Evolutionary conservation across 2,888 invertebrate species (phyloP), one percentile per base, ranked within the genome.

Genomic region (Microchrysa polita): DNA sequence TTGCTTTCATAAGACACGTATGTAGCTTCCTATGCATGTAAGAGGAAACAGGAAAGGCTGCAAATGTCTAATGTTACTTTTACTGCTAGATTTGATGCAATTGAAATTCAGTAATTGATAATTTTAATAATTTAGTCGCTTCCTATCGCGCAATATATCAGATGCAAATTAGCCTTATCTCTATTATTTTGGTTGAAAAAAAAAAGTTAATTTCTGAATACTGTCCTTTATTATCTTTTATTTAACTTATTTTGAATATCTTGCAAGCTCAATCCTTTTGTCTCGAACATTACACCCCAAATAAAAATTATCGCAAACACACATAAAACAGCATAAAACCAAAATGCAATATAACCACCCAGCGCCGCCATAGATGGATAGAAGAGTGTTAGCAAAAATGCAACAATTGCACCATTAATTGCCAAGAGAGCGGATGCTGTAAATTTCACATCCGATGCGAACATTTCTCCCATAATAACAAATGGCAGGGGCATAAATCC

Each of bases 201-300:
- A n/a, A n/a, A n/a, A n/a, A n/a, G n/a, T n/a, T n/a, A n/a, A n/a
- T n/a, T n/a, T n/a, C n/a, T n/a, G n/a, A n/a, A n/a, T n/a, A n/a
- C n/a, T n/a, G n/a, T n/a, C n/a, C n/a, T n/a, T n/a, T 42, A 48
- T 12, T 71, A 86, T 85, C 84, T 87, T 76, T 89, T 90, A 75
- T 87, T 87, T 42, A 92, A 85, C 80, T 90, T 89, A 74, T 90
- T 88, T 83, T 93, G 93, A 77, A 96, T 96, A 85, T 96, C 90
- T 80, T 92, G 90, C 79, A 95, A 88, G 79, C 92, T 92, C 85
- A 93, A 92, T 44, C 95, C 96, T 84, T 94, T 95, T 0, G 96
- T 96, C 86, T 96, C 96, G 1, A 96, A 94, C 18, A 97, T 88
- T 71, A 91, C 81, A 78, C 91, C 88, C 67, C 90, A 83, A 0